Evolutionary conservation across 2,888 invertebrate genomes (phyloP).

Genomic region (Mesoligia furuncula): DNA sequence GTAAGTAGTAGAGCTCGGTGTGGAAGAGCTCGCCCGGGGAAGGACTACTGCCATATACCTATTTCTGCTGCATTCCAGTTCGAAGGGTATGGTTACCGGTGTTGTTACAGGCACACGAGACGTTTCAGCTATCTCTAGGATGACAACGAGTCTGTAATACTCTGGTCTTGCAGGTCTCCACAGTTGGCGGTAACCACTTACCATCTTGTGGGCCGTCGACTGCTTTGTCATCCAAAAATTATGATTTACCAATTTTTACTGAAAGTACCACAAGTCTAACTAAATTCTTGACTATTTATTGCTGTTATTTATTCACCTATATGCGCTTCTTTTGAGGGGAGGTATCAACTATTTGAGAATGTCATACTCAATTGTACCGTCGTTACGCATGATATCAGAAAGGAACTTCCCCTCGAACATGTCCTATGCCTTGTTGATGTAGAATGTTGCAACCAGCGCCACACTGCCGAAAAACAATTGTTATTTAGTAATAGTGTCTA

Average conservation of each 20-base stretch:
- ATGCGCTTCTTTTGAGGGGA: background rate
- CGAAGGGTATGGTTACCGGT: background rate
- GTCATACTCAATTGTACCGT: background rate
- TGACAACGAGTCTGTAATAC: background rate
- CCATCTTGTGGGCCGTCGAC: background rate
- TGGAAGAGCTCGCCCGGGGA: background rate
- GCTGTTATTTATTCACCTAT: too few relatives aligned
- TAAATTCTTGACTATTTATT: background rate
- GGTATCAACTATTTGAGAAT: background rate
- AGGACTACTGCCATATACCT: background rate
- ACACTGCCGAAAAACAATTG: conserved; percentile 50
- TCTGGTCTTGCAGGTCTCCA: background rate
- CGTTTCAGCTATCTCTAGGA: background rate
- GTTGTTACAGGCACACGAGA: background rate
- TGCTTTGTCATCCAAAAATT: background rate
- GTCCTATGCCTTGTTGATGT: conserved; percentile 38
- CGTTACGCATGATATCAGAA: background rate
- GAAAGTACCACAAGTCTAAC: conserved; percentile 25
- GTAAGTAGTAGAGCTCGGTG: background rate
- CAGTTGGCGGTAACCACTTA: background rate
- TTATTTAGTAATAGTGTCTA: conserved; percentile 28
- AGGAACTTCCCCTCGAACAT: background rate
- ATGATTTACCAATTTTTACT: background rate
- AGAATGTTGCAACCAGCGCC: conserved; percentile 59
- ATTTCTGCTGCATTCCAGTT: background rate